Percentiles rank a stretch among this genome's conserved stretches.
Conservation (phyloP, 2,113 vertebrate species). For the Prionailurus viverrinus region DNA sequence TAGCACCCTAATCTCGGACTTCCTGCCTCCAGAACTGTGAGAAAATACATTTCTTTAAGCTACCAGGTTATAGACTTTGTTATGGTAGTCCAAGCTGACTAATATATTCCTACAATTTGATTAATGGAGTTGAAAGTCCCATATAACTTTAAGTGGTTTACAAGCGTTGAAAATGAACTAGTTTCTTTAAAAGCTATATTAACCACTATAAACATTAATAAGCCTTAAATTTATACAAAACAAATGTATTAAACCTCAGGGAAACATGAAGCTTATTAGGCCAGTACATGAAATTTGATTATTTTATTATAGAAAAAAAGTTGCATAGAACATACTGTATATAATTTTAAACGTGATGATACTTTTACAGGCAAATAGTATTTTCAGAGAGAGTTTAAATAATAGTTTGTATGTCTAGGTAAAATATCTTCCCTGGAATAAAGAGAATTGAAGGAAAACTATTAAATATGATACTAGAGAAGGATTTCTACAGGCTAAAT, state of each 20-base stretch:
- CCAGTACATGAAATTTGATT: conserved; percentile 4
- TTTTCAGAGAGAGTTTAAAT: not conserved
- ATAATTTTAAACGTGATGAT: not conserved
- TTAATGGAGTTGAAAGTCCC: not conserved
- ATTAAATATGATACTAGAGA: not conserved
- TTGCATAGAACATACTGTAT: not conserved
- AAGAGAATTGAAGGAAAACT: not conserved
- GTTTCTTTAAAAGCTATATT: not conserved
- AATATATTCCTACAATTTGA: not conserved
- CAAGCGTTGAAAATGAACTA: not conserved
- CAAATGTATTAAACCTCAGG: not conserved
- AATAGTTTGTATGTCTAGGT: not conserved
- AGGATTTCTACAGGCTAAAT: not conserved
- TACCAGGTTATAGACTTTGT: not conserved
- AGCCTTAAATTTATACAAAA: not conserved
- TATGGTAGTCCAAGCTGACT: not conserved
- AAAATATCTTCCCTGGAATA: not conserved
- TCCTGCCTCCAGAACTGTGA: not conserved
- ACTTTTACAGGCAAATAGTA: conserved; percentile 9
- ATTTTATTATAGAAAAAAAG: not conserved
- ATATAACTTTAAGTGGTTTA: not conserved
- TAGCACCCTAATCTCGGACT: not conserved
- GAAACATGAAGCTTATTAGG: not conserved
- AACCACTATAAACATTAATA: not conserved
- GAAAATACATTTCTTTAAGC: not conserved